phyloP scores from a whole-genome alignment of 2,888 invertebrate species.

The Acleris emargana region DNA sequence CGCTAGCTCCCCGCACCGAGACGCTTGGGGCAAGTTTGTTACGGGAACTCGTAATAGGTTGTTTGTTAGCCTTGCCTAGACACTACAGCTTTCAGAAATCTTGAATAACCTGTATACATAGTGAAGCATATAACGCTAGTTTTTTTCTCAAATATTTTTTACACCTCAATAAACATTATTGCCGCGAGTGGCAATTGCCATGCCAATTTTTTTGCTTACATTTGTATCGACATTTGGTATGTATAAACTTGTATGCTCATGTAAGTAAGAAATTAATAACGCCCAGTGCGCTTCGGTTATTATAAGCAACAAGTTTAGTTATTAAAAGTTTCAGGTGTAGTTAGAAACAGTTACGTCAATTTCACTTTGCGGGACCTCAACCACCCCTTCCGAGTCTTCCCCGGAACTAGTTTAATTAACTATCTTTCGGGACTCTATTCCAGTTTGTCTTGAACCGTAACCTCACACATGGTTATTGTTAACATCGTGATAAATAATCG shows the following conservation, averaged over 20 bases:
- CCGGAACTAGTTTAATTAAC: neutral
- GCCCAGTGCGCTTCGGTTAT: too few species aligned
- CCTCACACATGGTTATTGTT: neutral
- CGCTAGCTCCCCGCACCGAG: conserved; percentile 19
- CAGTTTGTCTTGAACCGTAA: neutral
- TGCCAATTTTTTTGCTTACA: neutral
- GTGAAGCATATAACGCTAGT: too few species aligned
- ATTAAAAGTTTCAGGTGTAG: too few species aligned
- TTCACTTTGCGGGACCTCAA: neutral
- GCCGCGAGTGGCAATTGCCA: neutral
- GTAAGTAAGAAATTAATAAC: too few species aligned
- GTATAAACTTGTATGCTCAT: neutral
- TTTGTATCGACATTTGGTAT: neutral
- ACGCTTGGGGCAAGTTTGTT: conserved; percentile 44
- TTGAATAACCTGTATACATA: too few species aligned
- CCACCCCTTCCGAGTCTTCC: neutral
- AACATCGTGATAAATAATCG: neutral
- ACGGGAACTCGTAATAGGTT: conserved; percentile 43
- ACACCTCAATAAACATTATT: neutral
- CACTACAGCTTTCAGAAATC: conserved; percentile 2
- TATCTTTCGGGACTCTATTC: neutral
- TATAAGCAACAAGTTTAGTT: too few species aligned
- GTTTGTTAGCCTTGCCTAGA: conserved; percentile 27
- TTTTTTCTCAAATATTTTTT: too few species aligned
- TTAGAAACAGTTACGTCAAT: neutral